Evolutionary conservation across 2,113 vertebrate genomes (phyloP).

Genomic region (Bubo blakistoni): DNA sequence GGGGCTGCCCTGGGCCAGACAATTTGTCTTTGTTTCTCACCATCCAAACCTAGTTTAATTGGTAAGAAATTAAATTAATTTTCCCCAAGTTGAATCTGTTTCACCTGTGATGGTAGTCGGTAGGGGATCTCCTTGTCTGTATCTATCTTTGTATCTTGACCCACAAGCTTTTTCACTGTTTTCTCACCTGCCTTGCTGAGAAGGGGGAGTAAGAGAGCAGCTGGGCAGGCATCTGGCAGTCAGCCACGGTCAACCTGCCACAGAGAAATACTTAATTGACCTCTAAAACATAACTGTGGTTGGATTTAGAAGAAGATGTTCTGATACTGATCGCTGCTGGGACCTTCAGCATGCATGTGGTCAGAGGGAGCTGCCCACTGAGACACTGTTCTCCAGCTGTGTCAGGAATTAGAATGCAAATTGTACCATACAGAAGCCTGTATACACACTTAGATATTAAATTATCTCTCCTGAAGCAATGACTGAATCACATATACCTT

Average conservation of each 20-base stretch:
- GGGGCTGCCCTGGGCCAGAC: not conserved
- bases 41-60: not conserved
- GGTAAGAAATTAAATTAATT: not conserved
- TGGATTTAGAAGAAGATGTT: not conserved
- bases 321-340: not conserved
- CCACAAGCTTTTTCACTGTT: rapidly evolving
- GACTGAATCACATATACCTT: not conserved
- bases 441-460: not conserved
- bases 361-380: rapidly evolving
- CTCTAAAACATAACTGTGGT: not conserved
- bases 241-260: not conserved
- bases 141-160: not conserved
- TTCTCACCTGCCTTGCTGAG: not conserved
- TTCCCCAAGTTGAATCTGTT: not conserved
- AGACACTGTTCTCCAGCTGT: not conserved
- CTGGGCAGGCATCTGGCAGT: not conserved
- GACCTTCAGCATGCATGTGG: not conserved
- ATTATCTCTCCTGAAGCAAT: not conserved
- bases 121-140: not conserved
- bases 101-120: not conserved
- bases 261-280: not conserved
- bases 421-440: not conserved
- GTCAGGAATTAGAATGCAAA: not conserved
- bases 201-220: not conserved
- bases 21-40: not conserved